Conservation (phyloP, 1,140 invertebrate genomes). For the Piezodorus guildinii region DNA sequence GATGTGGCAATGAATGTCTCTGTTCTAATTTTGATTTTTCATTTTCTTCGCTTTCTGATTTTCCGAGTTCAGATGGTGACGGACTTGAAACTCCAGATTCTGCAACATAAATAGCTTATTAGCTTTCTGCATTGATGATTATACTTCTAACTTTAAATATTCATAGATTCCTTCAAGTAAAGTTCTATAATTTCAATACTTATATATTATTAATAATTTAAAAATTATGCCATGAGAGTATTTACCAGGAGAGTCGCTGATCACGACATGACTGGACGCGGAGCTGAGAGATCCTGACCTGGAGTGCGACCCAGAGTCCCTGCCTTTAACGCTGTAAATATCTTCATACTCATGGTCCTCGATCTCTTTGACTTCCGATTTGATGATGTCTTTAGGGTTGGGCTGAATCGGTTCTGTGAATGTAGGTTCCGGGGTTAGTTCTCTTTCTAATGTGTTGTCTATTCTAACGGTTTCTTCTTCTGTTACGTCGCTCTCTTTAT, state of each 20-base stretch:
- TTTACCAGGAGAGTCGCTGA: constrained; percentile 23
- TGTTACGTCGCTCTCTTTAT: neutral
- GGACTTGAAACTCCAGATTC: constrained; percentile 32
- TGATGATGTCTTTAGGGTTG: neutral
- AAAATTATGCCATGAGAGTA: neutral
- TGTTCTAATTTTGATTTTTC: constrained; percentile 23
- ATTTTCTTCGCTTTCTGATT: constrained; percentile 24
- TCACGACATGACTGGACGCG: neutral
- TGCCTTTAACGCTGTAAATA: constrained; percentile 48
- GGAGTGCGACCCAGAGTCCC: constrained; percentile 55
- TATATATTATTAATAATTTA: no score
- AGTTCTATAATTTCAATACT: no score
- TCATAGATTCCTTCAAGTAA: no score
- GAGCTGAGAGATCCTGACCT: constrained; percentile 39
- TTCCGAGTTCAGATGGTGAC: constrained; percentile 32
- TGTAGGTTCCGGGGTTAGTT: neutral
- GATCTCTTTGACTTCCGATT: constrained; percentile 36
- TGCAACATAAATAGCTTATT: constrained; percentile 15
- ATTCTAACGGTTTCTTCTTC: neutral
- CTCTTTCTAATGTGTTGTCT: neutral
- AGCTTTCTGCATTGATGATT: no score
- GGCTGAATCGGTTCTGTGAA: neutral
- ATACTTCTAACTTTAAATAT: no score
- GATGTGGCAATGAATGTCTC: constrained; percentile 33
- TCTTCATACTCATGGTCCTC: constrained; percentile 62